Evolutionary conservation across 2,113 vertebrate genomes (phyloP).

Genomic region (Sarotherodon lohbergeri): DNA sequence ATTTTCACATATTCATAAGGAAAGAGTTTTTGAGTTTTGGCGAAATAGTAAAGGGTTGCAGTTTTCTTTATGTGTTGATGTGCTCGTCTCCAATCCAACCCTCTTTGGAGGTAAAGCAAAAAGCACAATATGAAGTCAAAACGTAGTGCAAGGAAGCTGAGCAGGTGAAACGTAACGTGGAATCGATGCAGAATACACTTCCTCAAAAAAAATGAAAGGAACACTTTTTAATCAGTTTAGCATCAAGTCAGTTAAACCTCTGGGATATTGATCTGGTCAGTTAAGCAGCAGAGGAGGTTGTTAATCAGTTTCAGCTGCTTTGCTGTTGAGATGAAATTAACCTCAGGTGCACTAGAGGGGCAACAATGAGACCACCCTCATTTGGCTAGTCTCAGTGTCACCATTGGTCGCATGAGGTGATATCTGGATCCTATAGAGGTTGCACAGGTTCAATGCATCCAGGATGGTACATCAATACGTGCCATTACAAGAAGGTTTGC

Average conservation of each 20-base stretch:
- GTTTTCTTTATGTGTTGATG: background rate
- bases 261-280: background rate
- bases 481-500: background rate
- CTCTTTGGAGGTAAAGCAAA: background rate
- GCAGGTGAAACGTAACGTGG: background rate
- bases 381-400: background rate
- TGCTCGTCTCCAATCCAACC: background rate
- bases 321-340: background rate
- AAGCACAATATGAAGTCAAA: background rate
- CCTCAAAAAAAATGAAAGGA: background rate
- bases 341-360: accelerated
- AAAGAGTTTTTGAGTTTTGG: background rate
- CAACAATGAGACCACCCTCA: background rate
- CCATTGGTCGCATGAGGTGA: background rate
- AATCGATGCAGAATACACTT: background rate
- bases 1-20: conserved; percentile 23
- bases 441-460: background rate
- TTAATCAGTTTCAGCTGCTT: background rate
- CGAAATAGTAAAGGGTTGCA: background rate
- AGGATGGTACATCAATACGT: background rate
- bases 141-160: accelerated
- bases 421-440: background rate
- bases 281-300: background rate
- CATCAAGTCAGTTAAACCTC: background rate
- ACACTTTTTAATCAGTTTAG: background rate